Conservation (phyloP, 1,140 invertebrate genomes). For the Formica exsecta region DNA sequence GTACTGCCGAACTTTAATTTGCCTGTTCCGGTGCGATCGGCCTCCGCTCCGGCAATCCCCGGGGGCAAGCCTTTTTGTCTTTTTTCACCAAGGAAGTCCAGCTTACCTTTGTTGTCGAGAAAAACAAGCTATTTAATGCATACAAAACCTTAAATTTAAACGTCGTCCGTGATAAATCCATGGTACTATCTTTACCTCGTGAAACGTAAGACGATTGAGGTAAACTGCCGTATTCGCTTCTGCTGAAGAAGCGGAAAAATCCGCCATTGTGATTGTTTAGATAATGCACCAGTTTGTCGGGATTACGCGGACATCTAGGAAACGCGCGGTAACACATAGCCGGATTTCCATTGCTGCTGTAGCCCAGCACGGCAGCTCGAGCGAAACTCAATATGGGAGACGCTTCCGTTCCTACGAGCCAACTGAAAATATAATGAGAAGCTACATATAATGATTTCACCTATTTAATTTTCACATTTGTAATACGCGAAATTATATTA, state of each 20-base stretch:
- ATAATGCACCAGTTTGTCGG: slow-evolving; percentile 91
- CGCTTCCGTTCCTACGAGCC: slow-evolving; percentile 75
- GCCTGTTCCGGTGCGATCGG: slow-evolving; percentile 64
- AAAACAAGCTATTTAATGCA: background rate
- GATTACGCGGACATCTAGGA: slow-evolving; percentile 91
- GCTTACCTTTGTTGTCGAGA: slow-evolving; percentile 5
- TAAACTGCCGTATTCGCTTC: slow-evolving; percentile 29
- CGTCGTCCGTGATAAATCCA: background rate
- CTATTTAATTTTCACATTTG: background rate
- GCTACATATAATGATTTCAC: background rate
- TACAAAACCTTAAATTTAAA: background rate
- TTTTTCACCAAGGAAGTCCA: background rate
- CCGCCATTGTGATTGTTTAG: slow-evolving; percentile 95
- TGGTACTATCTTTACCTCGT: background rate
- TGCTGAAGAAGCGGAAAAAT: slow-evolving; percentile 92
- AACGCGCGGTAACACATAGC: slow-evolving; percentile 89
- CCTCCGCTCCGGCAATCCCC: slow-evolving; percentile 22
- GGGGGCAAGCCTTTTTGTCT: slow-evolving; percentile 31
- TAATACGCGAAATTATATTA: background rate
- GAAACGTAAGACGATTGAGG: slow-evolving; percentile 24
- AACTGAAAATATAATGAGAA: slow-evolving; percentile 37
- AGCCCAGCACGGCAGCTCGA: slow-evolving; percentile 90
- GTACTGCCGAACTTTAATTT: slow-evolving; percentile 68
- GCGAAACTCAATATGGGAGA: slow-evolving; percentile 91
- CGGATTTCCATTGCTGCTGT: slow-evolving; percentile 89